Base-by-base conservation (phyloP, 92 coral and sea anemone genomes). In the Nematostella vectensis region DNA sequence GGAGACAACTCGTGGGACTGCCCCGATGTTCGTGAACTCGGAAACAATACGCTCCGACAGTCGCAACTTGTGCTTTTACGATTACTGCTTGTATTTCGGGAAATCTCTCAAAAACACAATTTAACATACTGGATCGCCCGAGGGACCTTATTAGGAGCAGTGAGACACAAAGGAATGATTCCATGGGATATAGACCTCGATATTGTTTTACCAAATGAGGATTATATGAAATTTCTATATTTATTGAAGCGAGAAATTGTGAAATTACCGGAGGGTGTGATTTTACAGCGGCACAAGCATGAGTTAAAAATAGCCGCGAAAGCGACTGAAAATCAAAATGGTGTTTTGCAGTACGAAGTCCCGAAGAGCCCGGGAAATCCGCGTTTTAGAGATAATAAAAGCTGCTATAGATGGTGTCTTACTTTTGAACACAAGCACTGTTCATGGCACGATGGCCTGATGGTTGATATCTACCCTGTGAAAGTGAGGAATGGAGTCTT, bases 111-210 rank as follows among this genome's bases (percentile, higher is more conserved):
- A 29, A 79, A 69, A 39, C 57, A 83, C 42, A 49, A 57, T 13
- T 17, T 79, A 13, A 43, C 48, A 4, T 79, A 79, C 58, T 83
- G 94, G 94, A 45, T 83, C 2, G 31, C 76, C 8, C 42, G 71
- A 25, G 94, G 87, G 19, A 64, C 94, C 10, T 69, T 83, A 0
- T 78, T 83, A 0, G 94, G 87, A 0, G 94, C 94, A 8, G 94
- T 83, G 1, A 69, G 87, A 49, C 87, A 79, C 29, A 28, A 26
- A 11, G 94, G 94, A 22, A 59, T 73, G 15, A 65, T 83, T 30
- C 94, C 94, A 12, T 83, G 94, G 94, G 94, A 83, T 40, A 37
- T 28, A 6, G 87, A 83, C 30, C 15, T 50, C 1, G 94, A 83
- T 30, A 56, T 83, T 48, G 68, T 55, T 15, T 55, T 83, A 53